Conservation (phyloP, 2,797 vertebrate genomes). For the Dendrocincla tyrannina region DNA sequence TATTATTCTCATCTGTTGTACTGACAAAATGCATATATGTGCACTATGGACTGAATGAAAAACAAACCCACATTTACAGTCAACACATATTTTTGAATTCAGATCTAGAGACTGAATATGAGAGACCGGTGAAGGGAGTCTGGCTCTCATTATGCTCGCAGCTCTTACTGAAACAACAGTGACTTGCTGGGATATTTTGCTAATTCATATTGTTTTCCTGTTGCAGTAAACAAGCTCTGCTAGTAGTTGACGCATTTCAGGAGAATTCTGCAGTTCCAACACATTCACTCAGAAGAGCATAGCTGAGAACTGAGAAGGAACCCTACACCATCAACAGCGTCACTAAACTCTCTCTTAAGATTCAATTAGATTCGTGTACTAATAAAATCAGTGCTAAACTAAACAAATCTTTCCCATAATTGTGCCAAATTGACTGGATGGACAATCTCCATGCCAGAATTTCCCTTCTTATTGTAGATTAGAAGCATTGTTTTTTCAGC, state of each 20-base stretch:
- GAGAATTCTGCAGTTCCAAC: neutral
- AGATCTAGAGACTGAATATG: neutral
- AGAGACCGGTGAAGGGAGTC: neutral
- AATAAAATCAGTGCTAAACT: constrained; percentile 71
- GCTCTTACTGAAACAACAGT: neutral
- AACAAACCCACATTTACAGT: neutral
- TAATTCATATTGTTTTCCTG: neutral
- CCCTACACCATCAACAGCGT: neutral
- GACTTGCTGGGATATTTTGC: neutral
- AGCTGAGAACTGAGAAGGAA: constrained; percentile 35
- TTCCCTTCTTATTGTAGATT: constrained; percentile 74
- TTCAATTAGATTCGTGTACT: constrained; percentile 51
- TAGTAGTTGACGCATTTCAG: neutral
- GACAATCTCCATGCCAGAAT: constrained; percentile 68
- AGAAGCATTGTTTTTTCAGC: constrained; percentile 78
- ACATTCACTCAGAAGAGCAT: neutral
- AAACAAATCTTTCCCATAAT: constrained; percentile 74
- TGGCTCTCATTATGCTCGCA: neutral
- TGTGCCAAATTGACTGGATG: constrained; percentile 73
- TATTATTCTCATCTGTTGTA: neutral
- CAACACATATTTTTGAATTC: neutral
- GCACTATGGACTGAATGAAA: neutral
- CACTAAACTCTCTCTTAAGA: constrained; percentile 56
- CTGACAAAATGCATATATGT: fast-evolving
- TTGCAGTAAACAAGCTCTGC: neutral